Evolutionary conservation across 2,797 vertebrate species (phyloP), one percentile per base, ranked within the genome.

Genomic region (Tympanoctomys barrerae): DNA sequence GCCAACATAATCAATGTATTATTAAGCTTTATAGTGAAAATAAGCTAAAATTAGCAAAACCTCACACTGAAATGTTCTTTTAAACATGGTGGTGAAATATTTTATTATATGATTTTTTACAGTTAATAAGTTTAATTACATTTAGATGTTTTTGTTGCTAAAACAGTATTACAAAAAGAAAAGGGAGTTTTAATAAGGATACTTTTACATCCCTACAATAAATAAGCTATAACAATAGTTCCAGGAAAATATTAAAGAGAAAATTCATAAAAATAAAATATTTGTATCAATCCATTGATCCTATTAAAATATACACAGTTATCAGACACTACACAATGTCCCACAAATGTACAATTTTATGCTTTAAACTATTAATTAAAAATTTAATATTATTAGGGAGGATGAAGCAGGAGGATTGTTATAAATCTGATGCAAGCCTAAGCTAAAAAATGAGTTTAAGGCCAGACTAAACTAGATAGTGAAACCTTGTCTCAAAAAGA

Each of bases 111-210:
- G 82, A 98, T 98, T 98, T 96, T 97, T 97, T 88, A 97, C 94
- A 97, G 94, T 83, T 98, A 98, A 98, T 98, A 97, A 98, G 94
- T 94, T 95, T 95, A 97, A 97, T 97, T 98, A 98, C 73, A 97
- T 90, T 95, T 97, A 96, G 83, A 97, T 91, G 88, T 95, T 97
- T 97, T 97, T 97, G 57, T 95, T 95, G 94, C 87, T 97, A 96
- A 95, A 96, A 80, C 87, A 83, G 36, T 54, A 39, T 87, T 94
- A 86, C 95, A n/a, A 94, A 95, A 93, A 96, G 77, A 79, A 12
- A 9, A 11, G 7, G 0, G 46, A 90, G 73, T 87, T 93, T 80
- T 95, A 85, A 64, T 75, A 94, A 94, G 75, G 90, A 95, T 81
- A 84, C 52, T 94, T 95, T 90, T 81, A 42, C 11, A 84, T 54